phyloP scores from a whole-genome alignment of 2,113 vertebrate genomes.

The Progne subis region DNA sequence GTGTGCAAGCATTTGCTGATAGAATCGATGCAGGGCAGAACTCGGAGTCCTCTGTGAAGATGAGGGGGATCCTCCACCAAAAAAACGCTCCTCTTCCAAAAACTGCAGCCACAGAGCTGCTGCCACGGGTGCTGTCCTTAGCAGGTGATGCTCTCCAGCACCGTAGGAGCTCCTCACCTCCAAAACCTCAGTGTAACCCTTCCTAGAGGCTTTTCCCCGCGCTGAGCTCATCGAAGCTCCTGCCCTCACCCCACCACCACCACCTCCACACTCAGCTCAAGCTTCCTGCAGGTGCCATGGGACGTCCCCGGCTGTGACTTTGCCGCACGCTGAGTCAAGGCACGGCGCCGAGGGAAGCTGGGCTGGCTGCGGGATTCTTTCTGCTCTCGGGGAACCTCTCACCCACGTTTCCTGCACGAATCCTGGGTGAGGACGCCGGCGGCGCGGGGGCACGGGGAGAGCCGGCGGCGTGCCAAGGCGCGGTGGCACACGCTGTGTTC shows the following conservation, averaged over 20 bases:
- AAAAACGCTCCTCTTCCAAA: neutral
- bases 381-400: constrained; percentile 33
- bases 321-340: neutral
- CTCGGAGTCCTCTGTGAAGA: neutral
- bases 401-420: constrained; percentile 7
- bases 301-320: neutral
- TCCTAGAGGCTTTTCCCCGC: neutral
- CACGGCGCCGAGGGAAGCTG: neutral
- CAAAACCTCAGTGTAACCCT: neutral
- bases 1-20: neutral
- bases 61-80: neutral
- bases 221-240: neutral
- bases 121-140: fast-evolving
- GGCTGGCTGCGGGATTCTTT: neutral
- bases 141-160: neutral
- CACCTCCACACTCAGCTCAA: neutral
- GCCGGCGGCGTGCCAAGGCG: fast-evolving
- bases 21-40: neutral
- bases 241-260: neutral
- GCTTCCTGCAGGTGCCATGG: constrained; percentile 39
- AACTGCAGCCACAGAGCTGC: neutral
- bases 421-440: neutral
- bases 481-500: fast-evolving
- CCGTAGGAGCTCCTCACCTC: fast-evolving
- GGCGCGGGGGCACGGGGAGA: neutral